Conservation (phyloP, 2,113 vertebrate species). For the Cavia aperea region DNA sequence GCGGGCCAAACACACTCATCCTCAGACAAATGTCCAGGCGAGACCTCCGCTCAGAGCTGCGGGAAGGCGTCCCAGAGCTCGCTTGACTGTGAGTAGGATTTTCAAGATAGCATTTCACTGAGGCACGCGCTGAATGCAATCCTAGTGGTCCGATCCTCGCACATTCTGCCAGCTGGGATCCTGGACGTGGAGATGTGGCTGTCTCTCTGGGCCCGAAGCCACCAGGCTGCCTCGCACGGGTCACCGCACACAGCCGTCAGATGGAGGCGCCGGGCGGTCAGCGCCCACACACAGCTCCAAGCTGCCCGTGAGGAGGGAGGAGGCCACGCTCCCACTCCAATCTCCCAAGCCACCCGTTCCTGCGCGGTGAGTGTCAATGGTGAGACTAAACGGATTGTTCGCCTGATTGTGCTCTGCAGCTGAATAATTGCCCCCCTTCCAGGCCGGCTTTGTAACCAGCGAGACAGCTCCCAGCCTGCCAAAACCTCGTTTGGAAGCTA, state of each 20-base stretch:
- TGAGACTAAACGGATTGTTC: constrained; percentile 55
- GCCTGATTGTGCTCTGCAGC: constrained; percentile 50
- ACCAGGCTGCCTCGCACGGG: not conserved
- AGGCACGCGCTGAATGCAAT: constrained; percentile 56
- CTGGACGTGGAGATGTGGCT: constrained; percentile 30
- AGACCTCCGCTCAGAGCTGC: not conserved
- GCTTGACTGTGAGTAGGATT: constrained; percentile 28
- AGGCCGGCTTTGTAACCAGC: constrained; percentile 59
- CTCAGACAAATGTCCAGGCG: not conserved
- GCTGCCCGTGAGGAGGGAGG: not conserved
- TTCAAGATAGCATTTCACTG: constrained; percentile 49
- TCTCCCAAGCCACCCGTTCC: constrained; percentile 49
- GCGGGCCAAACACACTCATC: not conserved
- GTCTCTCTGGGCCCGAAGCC: constrained; percentile 28
- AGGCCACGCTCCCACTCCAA: constrained; percentile 30
- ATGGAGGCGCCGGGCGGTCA: constrained; percentile 20
- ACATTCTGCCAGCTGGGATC: constrained; percentile 49
- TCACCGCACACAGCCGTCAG: constrained; percentile 20
- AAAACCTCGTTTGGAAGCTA: constrained; percentile 62
- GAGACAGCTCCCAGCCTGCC: constrained; percentile 47
- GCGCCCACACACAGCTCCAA: constrained; percentile 6
- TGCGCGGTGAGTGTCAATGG: constrained; percentile 48
- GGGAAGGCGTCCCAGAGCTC: constrained; percentile 18
- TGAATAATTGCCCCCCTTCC: constrained; percentile 56
- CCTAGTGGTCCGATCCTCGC: constrained; percentile 48